A percentile compares a stretch with the other conserved stretches of the same genome.
phyloP scores from a whole-genome alignment of 2,113 vertebrate species.

The Hippocampus mohnikei region DNA sequence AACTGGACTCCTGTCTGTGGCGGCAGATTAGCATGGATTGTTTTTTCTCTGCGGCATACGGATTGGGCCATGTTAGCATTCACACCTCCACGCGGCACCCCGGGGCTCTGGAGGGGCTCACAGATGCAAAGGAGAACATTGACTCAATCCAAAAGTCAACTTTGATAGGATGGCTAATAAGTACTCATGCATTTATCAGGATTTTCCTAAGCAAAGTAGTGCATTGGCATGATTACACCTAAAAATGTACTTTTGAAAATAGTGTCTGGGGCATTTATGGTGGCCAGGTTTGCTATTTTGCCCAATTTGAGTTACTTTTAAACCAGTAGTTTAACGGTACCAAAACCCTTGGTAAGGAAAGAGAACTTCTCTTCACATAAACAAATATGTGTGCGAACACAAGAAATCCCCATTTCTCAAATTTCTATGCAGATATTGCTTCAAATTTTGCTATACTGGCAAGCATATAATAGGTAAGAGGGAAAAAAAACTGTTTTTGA shows the following conservation, averaged over 20 bases:
- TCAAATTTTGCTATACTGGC: no score
- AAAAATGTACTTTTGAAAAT: neutral
- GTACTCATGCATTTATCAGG: neutral
- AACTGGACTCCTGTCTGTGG: conserved; percentile 77
- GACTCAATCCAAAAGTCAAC: conserved; percentile 19
- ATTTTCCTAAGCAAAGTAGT: neutral
- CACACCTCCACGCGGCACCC: conserved; percentile 35
- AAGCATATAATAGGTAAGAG: no score
- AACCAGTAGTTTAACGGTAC: no score
- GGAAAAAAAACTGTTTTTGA: no score
- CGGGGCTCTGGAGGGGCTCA: conserved; percentile 10
- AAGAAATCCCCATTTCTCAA: no score
- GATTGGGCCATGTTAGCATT: conserved; percentile 68
- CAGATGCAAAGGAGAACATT: conserved; percentile 23
- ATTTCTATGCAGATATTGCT: no score
- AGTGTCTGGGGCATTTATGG: neutral
- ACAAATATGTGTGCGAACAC: no score
- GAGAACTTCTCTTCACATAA: no score
- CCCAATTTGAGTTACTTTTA: no score
- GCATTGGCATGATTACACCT: neutral
- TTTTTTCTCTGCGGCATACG: conserved; percentile 69
- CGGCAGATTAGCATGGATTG: conserved; percentile 73
- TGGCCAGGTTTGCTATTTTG: no score
- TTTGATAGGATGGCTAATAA: conserved; percentile 8
- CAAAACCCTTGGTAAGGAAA: no score